Evolutionary conservation across 30 jellyfish, hydroid and myxozoan species (phyloP).

Genomic region (Phacellophora camtschatica): DNA sequence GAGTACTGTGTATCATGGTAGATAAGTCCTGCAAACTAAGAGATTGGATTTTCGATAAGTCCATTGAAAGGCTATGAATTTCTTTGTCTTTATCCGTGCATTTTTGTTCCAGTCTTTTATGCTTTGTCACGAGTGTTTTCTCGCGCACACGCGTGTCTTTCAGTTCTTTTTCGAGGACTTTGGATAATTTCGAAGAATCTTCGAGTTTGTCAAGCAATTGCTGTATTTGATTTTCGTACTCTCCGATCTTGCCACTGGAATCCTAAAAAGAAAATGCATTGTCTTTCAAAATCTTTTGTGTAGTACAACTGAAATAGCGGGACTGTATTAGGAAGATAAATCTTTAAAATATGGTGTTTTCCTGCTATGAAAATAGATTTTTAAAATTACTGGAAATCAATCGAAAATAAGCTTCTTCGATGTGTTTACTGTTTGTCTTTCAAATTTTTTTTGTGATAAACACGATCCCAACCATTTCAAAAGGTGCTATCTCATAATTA

Average conservation of each 20-base stretch:
- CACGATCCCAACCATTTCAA: too few relatives aligned
- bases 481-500: too few relatives aligned
- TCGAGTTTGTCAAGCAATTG: constrained; percentile 82
- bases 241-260: constrained; percentile 73
- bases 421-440: too few relatives aligned
- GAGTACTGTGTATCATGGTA: constrained; percentile 76
- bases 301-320: too few relatives aligned
- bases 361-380: too few relatives aligned
- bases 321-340: too few relatives aligned
- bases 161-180: constrained; percentile 61
- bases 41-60: constrained; percentile 66
- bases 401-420: too few relatives aligned
- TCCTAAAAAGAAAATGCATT: constrained; percentile 33
- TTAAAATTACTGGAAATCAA: too few relatives aligned
- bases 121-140: constrained; percentile 59
- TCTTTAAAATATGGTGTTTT: too few relatives aligned
- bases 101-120: constrained; percentile 71
- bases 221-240: constrained; percentile 81
- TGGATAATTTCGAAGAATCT: constrained; percentile 48
- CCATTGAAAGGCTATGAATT: constrained; percentile 69
- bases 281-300: too few relatives aligned
- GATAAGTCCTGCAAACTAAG: constrained; percentile 80
- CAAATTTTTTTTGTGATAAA: too few relatives aligned
- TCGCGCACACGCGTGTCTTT: constrained; percentile 82
- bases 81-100: constrained; percentile 75